phyloP scores from a whole-genome alignment of 2,888 invertebrate species.

The Folsomia candida region DNA sequence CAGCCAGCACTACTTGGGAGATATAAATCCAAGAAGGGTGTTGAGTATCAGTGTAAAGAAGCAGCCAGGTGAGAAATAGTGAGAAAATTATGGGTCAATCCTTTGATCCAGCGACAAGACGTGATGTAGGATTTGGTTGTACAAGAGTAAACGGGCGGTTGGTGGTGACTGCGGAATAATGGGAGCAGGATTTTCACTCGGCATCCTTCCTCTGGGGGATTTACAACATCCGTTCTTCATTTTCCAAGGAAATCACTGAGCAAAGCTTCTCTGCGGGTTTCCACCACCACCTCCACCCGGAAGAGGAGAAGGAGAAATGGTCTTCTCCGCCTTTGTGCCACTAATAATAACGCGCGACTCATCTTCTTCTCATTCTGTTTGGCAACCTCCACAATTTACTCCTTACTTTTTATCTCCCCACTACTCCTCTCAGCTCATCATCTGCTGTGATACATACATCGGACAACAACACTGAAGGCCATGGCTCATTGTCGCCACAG shows the following conservation, averaged over 20 bases:
- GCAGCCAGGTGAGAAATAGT: no score
- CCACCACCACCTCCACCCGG: neutral
- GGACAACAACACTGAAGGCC: no score
- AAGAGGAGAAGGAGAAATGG: neutral
- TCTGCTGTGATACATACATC: neutral
- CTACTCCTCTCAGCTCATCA: neutral
- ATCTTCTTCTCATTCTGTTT: conserved; percentile 3
- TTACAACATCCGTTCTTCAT: conserved; percentile 22
- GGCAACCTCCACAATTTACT: neutral
- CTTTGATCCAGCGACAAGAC: conserved; percentile 12
- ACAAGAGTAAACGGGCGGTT: conserved; percentile 1
- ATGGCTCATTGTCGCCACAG: no score
- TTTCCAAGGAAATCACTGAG: conserved; percentile 18
- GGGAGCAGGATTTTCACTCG: conserved; percentile 16
- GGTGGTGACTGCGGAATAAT: conserved; percentile 16
- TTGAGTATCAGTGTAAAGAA: neutral
- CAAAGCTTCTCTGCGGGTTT: conserved; percentile 11
- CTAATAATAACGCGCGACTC: neutral
- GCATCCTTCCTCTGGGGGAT: conserved; percentile 18
- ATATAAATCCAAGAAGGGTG: neutral
- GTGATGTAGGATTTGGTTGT: conserved; percentile 13
- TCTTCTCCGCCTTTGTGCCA: conserved; percentile 6
- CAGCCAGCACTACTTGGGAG: no score
- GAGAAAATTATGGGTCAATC: conserved; percentile 19
- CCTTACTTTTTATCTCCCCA: neutral